A percentile compares a stretch with the other conserved stretches of the same genome.
phyloP scores from a whole-genome alignment of 2,797 vertebrate species.

The Myoxocephalus aenaeus region DNA sequence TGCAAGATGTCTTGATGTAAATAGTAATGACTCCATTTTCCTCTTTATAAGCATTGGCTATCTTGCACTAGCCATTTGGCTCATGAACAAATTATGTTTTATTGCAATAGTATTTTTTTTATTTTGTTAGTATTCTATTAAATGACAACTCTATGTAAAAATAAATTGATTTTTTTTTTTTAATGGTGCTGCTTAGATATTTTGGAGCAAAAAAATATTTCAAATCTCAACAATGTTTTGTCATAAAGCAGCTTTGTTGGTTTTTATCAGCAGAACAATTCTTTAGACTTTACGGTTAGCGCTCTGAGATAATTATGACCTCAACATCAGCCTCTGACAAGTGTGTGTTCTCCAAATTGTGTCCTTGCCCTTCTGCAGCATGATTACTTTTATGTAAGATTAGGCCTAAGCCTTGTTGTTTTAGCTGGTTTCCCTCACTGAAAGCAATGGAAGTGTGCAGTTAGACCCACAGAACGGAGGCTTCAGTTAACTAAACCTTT shows the following conservation, averaged over 20 bases:
- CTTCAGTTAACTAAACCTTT: neutral
- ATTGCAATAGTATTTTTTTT: constrained; percentile 38
- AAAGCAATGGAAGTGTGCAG: neutral
- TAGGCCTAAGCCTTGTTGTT: neutral
- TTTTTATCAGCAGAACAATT: constrained; percentile 9
- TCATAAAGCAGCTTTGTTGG: constrained; percentile 21
- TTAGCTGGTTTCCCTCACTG: neutral
- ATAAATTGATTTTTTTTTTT: neutral
- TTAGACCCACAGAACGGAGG: neutral
- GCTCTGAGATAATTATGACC: constrained; percentile 22
- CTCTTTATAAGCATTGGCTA: constrained; percentile 27
- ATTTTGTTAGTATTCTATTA: constrained; percentile 33
- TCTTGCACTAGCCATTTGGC: constrained; percentile 20
- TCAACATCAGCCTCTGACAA: neutral
- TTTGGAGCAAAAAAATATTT: neutral
- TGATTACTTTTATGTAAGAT: neutral
- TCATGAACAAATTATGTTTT: constrained; percentile 29
- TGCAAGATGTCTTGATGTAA: constrained; percentile 45
- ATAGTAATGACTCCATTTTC: constrained; percentile 26
- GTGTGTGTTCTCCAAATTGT: constrained; percentile 11
- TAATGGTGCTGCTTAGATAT: constrained; percentile 15
- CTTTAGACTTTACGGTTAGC: constrained; percentile 15
- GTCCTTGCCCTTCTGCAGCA: constrained; percentile 12
- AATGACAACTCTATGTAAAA: constrained; percentile 16
- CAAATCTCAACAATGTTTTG: neutral